Evolutionary conservation across 2,888 invertebrate species (phyloP), one percentile per base, ranked within the genome.

Genomic region (Anthrax anthrax): DNA sequence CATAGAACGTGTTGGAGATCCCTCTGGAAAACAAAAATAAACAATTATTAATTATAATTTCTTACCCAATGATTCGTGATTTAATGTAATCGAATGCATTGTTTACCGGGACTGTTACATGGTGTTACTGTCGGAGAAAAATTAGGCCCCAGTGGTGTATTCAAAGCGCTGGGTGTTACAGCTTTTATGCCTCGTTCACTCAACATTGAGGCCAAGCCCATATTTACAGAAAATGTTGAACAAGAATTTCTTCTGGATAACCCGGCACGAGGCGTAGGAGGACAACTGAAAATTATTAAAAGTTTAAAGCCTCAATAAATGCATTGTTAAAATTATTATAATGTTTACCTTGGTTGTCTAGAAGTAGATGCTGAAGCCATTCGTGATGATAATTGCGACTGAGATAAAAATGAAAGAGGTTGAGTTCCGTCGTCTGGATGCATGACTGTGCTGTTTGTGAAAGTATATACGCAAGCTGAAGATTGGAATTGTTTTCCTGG

Each of bases 51-150:
- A 8, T 23, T 23, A n/a, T n/a, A n/a, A n/a, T 27, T 27, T 27
- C 9, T 27, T 2, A 27, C 2, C 5, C 9, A 29, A 6, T 23
- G 23, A 23, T 8, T 27, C 23, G 6, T 32, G 12, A 5, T 32
- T 27, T 1, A 27, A n/a, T n/a, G n/a, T n/a, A n/a, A n/a, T n/a
- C n/a, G n/a, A n/a, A n/a, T n/a, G n/a, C n/a, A 23, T 23, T 23
- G 8, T 13, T 51, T 67, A 56, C 81, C 79, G 2, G 89, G 89
- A 60, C 86, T 87, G 65, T 90, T 90, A 60, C 85, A 84, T 2
- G 90, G 90, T 8, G 90, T 90, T 9, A 87, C 87, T 1, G 89
- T 89, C 4, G 88, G 85, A 9, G 84, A 76, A 64, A 75, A 87
- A 52, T 75, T 74, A 3, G 72, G 70, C 27, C 76, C 78, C 39